Evolutionary conservation across 2,888 invertebrate species (phyloP).

Genomic region (Biston betularia): DNA sequence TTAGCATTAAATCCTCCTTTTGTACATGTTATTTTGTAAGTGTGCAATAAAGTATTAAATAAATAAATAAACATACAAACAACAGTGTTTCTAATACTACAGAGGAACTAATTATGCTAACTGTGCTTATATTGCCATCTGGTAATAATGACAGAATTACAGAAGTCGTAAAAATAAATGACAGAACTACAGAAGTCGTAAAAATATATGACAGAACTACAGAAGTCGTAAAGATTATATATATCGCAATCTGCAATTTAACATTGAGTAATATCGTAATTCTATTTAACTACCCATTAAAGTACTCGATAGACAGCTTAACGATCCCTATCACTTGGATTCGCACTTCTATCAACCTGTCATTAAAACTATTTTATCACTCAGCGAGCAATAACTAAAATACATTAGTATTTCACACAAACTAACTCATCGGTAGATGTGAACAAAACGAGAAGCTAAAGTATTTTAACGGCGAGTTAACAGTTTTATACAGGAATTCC

Average conservation of each 20-base stretch:
- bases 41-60: too few relatives aligned
- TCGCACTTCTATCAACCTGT: slow-evolving; percentile 17
- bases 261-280: background rate
- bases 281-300: background rate
- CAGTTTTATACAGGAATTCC: background rate
- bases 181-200: too few relatives aligned
- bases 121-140: too few relatives aligned
- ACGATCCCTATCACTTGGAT: slow-evolving; percentile 11
- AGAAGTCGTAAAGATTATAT: background rate
- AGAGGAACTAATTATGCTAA: too few relatives aligned
- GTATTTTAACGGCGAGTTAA: background rate
- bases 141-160: too few relatives aligned
- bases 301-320: background rate
- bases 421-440: background rate
- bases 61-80: too few relatives aligned
- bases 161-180: too few relatives aligned
- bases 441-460: background rate
- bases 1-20: too few relatives aligned
- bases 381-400: slow-evolving; percentile 1
- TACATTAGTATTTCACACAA: background rate
- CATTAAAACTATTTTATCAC: slow-evolving; percentile 14
- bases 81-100: too few relatives aligned
- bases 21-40: too few relatives aligned
- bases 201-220: too few relatives aligned
- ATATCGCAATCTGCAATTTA: background rate